phyloP scores from a whole-genome alignment of 2,113 vertebrate genomes.

The Dunckerocampus dactyliophorus region DNA sequence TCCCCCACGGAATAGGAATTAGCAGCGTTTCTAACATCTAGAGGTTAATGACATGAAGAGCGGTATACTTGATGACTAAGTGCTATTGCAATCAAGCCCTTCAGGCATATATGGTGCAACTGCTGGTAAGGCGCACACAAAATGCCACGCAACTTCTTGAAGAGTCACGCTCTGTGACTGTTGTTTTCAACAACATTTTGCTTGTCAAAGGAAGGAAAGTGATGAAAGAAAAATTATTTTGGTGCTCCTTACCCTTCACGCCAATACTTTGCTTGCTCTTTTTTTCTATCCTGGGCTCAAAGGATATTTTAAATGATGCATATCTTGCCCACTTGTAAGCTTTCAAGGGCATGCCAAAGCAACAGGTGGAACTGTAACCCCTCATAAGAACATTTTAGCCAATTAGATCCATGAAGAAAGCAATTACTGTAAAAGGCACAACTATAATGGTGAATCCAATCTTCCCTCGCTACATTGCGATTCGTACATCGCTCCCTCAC shows the following conservation, averaged over 20 bases:
- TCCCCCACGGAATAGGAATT: constrained; percentile 55
- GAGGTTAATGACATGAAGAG: constrained; percentile 58
- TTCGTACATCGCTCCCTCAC: too few species aligned
- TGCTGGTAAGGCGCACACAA: constrained; percentile 23
- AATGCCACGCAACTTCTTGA: constrained; percentile 18
- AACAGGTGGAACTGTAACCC: too few species aligned
- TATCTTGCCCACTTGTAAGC: not conserved
- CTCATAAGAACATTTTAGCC: too few species aligned
- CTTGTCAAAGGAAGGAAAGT: constrained; percentile 14
- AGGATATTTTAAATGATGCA: not conserved
- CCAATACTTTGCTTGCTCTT: too few species aligned
- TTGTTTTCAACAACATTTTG: constrained; percentile 2
- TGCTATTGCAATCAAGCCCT: constrained; percentile 54
- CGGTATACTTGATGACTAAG: constrained; percentile 56
- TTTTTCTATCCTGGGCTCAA: too few species aligned
- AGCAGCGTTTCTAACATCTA: constrained; percentile 40
- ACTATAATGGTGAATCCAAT: too few species aligned
- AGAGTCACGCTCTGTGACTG: constrained; percentile 4
- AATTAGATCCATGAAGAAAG: too few species aligned
- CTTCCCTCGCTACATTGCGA: too few species aligned
- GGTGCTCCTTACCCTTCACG: too few species aligned
- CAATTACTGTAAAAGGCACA: too few species aligned
- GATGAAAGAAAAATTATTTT: constrained; percentile 12
- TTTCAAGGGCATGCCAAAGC: too few species aligned
- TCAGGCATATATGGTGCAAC: constrained; percentile 39